A percentile compares a stretch with the other conserved stretches of the same genome.
These are phyloP conservation scores for Chelmon rostratus DNA, from an alignment of 2,797 vertebrate species.

Conservation along the genomic window DNA sequence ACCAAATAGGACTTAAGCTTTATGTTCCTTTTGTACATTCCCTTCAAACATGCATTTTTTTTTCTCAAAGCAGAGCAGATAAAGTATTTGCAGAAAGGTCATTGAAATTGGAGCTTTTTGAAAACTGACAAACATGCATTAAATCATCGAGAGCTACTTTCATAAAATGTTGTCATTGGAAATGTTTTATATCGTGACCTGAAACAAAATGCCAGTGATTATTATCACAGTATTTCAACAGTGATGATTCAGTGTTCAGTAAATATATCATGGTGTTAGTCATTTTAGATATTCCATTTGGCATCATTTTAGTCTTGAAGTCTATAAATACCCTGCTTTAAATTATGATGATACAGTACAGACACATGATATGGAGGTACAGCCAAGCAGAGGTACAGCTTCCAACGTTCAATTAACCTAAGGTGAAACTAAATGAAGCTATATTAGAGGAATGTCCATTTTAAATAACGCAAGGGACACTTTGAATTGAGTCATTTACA, in stretches of 20 bases:
- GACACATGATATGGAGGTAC: background rate
- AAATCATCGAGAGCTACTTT: background rate
- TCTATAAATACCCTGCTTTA: conserved; percentile 12
- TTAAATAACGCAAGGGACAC: background rate
- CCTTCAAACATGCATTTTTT: background rate
- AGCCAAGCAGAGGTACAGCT: background rate
- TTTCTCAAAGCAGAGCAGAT: background rate
- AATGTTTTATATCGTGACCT: background rate
- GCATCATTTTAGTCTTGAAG: background rate
- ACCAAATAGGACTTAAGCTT: background rate
- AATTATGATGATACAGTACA: background rate
- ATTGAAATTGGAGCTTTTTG: background rate
- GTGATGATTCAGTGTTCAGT: conserved; percentile 11
- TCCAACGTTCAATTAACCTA: conserved; percentile 5
- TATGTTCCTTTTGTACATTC: background rate
- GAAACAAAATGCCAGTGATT: conserved; percentile 1
- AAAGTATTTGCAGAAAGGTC: background rate
- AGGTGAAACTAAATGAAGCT: conserved; percentile 7
- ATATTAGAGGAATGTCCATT: background rate
- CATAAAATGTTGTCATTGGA: background rate
- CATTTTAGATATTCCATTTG: background rate
- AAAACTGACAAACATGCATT: background rate
- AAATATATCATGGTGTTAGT: conserved; percentile 1
- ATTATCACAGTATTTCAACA: background rate
- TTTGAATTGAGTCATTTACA: background rate